These are phyloP conservation scores for Ochlodes sylvanus DNA, from an alignment of 2,888 invertebrate species.

Conservation along the genomic window DNA sequence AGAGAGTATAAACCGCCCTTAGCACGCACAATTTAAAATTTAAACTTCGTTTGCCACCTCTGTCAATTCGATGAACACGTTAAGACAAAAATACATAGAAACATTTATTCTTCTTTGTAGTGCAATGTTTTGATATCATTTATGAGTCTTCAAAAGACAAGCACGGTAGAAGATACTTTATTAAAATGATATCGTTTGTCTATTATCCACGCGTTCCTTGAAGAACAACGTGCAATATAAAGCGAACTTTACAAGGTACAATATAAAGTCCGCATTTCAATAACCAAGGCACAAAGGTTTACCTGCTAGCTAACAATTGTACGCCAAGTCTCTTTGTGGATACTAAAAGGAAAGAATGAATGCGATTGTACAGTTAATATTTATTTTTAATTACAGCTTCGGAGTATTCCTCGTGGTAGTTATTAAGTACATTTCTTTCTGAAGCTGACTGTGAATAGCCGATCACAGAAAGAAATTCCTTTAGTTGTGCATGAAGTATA, in stretches of 20 bases:
- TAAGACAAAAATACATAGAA: too few species aligned
- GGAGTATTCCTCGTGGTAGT: constrained; percentile 5
- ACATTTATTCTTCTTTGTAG: not conserved
- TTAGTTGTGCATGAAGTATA: not conserved
- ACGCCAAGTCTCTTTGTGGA: constrained; percentile 26
- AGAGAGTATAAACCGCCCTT: too few species aligned
- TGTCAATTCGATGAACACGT: too few species aligned
- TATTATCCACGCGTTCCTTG: constrained; percentile 10
- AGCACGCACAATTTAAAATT: too few species aligned
- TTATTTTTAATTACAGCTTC: constrained; percentile 20
- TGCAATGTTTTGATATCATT: constrained; percentile 7
- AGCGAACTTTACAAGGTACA: not conserved
- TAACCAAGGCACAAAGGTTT: not conserved
- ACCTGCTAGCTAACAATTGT: constrained; percentile 8
- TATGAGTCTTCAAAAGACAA: constrained; percentile 6
- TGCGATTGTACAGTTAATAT: constrained; percentile 17
- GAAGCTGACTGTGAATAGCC: not conserved
- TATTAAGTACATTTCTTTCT: not conserved
- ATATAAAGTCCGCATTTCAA: not conserved
- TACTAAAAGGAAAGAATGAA: constrained; percentile 23
- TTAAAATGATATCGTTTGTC: constrained; percentile 6
- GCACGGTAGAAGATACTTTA: not conserved
- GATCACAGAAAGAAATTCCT: not conserved
- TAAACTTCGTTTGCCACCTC: too few species aligned
- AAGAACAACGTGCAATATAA: not conserved